Conservation (phyloP, 2,888 invertebrate species). For the Ophion obscuratus region DNA sequence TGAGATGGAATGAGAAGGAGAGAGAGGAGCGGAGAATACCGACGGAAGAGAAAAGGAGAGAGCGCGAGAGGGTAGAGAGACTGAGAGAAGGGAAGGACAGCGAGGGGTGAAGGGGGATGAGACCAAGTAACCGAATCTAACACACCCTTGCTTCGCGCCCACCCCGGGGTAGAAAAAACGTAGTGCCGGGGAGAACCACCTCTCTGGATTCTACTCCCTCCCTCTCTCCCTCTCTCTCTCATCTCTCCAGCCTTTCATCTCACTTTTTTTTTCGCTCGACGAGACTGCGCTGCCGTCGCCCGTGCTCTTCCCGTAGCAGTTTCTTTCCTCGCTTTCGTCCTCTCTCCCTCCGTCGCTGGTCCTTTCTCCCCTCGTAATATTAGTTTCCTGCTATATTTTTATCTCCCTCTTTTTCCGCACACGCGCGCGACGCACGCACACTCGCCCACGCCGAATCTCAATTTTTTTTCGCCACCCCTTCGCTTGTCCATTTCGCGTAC, state of each 20-base stretch:
- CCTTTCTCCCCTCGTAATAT: conserved; percentile 46
- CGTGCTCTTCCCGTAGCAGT: conserved; percentile 34
- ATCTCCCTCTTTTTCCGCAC: neutral
- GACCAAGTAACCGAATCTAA: conserved; percentile 83
- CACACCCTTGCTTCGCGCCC: conserved; percentile 78
- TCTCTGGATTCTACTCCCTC: conserved; percentile 64
- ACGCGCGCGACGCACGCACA: neutral
- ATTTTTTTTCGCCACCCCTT: conserved; percentile 29
- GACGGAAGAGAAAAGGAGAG: conserved; percentile 18
- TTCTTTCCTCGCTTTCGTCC: conserved; percentile 31
- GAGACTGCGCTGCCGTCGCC: conserved; percentile 53
- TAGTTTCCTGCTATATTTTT: conserved; percentile 47
- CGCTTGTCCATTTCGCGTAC: conserved; percentile 5
- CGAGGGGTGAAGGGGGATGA: conserved; percentile 71
- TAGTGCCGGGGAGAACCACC: conserved; percentile 74
- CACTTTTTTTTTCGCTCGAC: conserved; percentile 45
- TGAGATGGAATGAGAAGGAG: conserved; percentile 43
- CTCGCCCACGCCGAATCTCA: conserved; percentile 26
- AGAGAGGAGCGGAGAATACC: conserved; percentile 42
- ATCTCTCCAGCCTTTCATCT: conserved; percentile 30
- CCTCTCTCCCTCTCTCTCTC: conserved; percentile 24
- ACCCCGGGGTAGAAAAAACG: conserved; percentile 77
- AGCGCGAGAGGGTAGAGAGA: conserved; percentile 45
- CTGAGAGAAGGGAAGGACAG: conserved; percentile 21
- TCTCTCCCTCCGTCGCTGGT: conserved; percentile 25